These are phyloP conservation scores for Porites evermanni DNA, from an alignment of 92 coral and sea anemone species.

Conservation along the genomic window DNA sequence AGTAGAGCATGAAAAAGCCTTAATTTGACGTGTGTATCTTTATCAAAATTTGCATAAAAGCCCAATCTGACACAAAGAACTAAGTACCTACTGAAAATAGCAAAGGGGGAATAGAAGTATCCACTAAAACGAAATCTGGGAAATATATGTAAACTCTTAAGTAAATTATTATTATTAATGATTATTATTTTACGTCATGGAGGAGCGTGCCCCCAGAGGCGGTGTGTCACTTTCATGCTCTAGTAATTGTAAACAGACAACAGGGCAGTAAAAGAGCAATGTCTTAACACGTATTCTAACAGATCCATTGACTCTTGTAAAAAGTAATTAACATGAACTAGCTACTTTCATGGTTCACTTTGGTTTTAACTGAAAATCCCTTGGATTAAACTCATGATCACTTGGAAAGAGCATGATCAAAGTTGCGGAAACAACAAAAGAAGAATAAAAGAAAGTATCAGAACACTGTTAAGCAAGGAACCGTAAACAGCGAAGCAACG, in stretches of 20 bases:
- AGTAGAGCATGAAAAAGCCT: too few relatives aligned
- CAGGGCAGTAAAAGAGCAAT: conserved; percentile 10
- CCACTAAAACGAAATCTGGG: too few relatives aligned
- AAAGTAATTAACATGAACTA: conserved; percentile 1
- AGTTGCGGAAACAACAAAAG: background rate
- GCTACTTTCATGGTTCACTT: conserved; percentile 5
- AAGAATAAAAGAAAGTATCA: conserved; percentile 2
- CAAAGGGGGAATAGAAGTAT: too few relatives aligned
- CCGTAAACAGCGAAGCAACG: conserved; percentile 1
- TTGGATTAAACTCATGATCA: background rate
- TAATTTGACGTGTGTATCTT: too few relatives aligned
- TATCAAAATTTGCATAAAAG: too few relatives aligned
- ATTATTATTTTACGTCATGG: background rate
- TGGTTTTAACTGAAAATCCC: conserved; percentile 21
- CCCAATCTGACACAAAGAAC: too few relatives aligned
- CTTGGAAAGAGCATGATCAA: background rate
- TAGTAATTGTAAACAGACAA: conserved; percentile 15
- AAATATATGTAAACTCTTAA: too few relatives aligned
- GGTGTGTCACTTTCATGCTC: background rate
- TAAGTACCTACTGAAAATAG: too few relatives aligned
- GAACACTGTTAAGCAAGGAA: conserved; percentile 4
- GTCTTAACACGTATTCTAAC: conserved; percentile 6
- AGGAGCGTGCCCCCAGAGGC: conserved; percentile 2
- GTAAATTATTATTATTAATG: too few relatives aligned
- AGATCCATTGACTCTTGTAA: conserved; percentile 4